Evolutionary conservation across 2,113 vertebrate species (phyloP).

Genomic region (Vidua chalybeata): DNA sequence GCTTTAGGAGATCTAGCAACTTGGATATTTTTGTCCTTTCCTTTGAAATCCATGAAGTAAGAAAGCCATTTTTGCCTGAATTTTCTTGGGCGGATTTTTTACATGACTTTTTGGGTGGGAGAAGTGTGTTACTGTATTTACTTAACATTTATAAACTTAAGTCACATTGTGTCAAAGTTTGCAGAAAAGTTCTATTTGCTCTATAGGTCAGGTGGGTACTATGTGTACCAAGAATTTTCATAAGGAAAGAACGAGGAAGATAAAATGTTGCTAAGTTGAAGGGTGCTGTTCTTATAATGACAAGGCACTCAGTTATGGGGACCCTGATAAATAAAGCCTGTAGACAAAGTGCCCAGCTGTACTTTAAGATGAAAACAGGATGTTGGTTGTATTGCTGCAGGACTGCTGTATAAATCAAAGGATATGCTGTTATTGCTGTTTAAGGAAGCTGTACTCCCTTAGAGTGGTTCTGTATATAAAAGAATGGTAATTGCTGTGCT

Average conservation of each 20-base stretch:
- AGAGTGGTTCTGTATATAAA: constrained; percentile 40
- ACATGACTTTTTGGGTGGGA: neutral
- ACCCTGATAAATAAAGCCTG: neutral
- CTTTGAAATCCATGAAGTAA: neutral
- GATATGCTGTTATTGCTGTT: constrained; percentile 64
- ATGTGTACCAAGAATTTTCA: neutral
- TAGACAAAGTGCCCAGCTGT: constrained; percentile 46
- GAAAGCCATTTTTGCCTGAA: neutral
- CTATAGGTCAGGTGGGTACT: neutral
- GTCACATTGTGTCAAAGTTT: neutral
- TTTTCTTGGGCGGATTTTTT: neutral
- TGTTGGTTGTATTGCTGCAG: constrained; percentile 42
- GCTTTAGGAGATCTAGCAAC: neutral
- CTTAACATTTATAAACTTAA: neutral
- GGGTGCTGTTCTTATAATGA: neutral
- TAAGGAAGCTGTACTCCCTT: constrained; percentile 54
- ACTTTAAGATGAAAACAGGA: constrained; percentile 68
- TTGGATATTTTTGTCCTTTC: neutral
- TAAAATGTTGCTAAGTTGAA: neutral
- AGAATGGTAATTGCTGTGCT: constrained; percentile 53
- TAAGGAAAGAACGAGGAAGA: neutral
- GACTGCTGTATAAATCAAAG: constrained; percentile 59
- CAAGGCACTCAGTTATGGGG: neutral
- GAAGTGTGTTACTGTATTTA: neutral
- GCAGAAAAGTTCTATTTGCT: rapidly evolving